Evolutionary conservation across 2,888 invertebrate genomes (phyloP).

Genomic region (Rotaria sp.): DNA sequence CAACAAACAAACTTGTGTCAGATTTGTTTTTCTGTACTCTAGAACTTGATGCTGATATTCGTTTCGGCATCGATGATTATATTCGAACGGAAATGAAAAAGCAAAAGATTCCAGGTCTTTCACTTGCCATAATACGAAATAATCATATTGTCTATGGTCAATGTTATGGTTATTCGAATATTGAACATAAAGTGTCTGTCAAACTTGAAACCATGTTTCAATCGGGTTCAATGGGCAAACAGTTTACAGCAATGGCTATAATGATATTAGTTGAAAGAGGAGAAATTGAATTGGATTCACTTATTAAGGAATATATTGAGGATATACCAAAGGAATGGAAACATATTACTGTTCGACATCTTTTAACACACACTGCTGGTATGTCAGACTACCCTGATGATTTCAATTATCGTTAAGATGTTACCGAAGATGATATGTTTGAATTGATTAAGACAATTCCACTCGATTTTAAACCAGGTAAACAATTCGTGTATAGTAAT

Average conservation of each 20-base stretch:
- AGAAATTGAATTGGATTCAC: not conserved
- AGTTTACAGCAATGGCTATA: not conserved
- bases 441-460: not conserved
- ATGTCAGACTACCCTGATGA: not conserved
- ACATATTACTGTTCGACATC: not conserved
- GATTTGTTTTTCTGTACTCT: too few species aligned
- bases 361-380: not conserved
- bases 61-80: not conserved
- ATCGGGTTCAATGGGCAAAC: not conserved
- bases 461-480: not conserved
- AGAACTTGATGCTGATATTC: too few species aligned
- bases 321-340: not conserved
- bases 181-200: not conserved
- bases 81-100: not conserved
- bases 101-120: not conserved
- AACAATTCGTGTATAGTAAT: not conserved
- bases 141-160: not conserved
- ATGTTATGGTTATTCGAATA: not conserved
- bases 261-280: not conserved
- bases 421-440: not conserved
- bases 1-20: too few species aligned
- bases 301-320: not conserved
- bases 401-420: not conserved
- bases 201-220: not conserved
- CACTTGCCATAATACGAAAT: not conserved